Base-by-base conservation (phyloP, 2,113 vertebrate genomes). In the Stomatorhinus ivindoensis region DNA sequence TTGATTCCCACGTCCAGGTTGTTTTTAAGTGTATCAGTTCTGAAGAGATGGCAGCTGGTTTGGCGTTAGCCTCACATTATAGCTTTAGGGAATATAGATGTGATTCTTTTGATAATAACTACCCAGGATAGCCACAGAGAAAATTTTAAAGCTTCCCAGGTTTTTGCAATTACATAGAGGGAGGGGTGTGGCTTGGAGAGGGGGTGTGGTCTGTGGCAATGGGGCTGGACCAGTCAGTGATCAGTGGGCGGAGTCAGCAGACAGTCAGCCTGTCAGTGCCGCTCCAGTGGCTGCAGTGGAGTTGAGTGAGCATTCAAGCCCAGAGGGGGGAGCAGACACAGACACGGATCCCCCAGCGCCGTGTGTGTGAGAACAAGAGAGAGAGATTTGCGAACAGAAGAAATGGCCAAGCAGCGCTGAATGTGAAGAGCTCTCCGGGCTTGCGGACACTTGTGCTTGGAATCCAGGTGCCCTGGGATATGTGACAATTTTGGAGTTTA, bases 51-150 rank as follows among this genome's bases (percentile, higher is more conserved):
- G 47, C 13, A 19, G 85, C n/a, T 48, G 83, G 47, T 13, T 24
- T 48, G 47, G 4, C 0, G 4, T 53, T 47, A 31, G 31, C 27
- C 85, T 39, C 5, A 15, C 1, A 17, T n/a, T 31, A 31, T 35
- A 84, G 85, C 85, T 39, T 17, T 17, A 39, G 85, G 27, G 31
- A 51, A 27, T 4, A 89, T 93, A 92, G 92, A 27, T 86, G 90
- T 88, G n/a, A n/a, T 73, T 48, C 88, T 46, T 90, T 92, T 84
- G 39, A 39, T 87, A 91, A 90, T 85, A 92, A 91, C 90, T 89
- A 91, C 88, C 35, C 53, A 21, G 35, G 35, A 61, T 83, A 84
- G 90, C 89, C 48, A 0, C 9, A 90, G n/a, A 89, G 91, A 89
- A 89, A 65, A 44, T 39, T 92, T 92, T 89, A 88, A 61, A 39